phyloP scores from a whole-genome alignment of 2,113 vertebrate genomes.

The Lepisosteus oculatus region DNA sequence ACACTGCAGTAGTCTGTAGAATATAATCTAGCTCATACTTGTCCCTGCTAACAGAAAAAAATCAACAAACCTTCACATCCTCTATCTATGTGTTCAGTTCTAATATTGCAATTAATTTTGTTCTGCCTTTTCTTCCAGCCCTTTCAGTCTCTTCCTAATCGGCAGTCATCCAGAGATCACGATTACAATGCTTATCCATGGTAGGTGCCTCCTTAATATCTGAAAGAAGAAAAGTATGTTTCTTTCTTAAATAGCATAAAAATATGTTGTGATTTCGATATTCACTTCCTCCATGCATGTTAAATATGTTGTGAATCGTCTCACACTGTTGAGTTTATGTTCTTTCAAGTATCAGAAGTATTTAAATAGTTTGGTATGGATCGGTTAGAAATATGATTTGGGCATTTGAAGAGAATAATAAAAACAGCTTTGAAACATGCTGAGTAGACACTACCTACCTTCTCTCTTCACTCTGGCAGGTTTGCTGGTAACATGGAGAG shows the following conservation, averaged over 20 bases:
- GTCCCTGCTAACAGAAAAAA: no score
- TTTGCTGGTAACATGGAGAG: conserved; percentile 96
- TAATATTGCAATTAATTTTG: background rate
- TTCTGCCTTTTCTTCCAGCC: conserved; percentile 43
- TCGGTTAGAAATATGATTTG: no score
- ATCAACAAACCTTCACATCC: no score
- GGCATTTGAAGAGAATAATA: background rate
- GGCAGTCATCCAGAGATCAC: conserved; percentile 78
- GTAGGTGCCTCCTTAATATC: conserved; percentile 58
- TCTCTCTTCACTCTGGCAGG: conserved; percentile 55
- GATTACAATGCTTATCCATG: conserved; percentile 89
- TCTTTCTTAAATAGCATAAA: background rate
- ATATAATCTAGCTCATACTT: no score
- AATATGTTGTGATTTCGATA: no score
- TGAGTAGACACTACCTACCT: background rate
- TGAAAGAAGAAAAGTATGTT: conserved; percentile 6
- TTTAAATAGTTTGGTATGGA: no score
- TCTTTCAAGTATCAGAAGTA: no score
- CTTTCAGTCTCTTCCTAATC: conserved; percentile 71
- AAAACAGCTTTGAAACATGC: no score
- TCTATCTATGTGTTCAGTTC: no score
- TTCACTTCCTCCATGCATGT: no score
- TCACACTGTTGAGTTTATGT: no score
- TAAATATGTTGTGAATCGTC: background rate
- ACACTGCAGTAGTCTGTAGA: background rate